These are phyloP conservation scores for Cetoscarus ocellatus DNA, from an alignment of 2,797 vertebrate species.

Conservation along the genomic window DNA sequence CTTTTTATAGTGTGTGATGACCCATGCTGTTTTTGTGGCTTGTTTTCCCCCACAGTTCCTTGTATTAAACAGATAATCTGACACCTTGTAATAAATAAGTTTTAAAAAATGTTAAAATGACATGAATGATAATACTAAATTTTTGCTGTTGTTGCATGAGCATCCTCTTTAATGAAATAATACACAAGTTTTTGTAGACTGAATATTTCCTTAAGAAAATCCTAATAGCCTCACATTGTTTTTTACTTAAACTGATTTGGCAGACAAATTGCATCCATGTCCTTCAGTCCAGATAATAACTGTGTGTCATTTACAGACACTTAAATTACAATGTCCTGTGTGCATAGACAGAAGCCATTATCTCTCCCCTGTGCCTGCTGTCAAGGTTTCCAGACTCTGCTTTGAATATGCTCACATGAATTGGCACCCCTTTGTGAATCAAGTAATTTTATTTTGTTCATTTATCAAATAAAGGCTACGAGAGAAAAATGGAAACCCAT, in stretches of 20 bases:
- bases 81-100: no score
- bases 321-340: slow-evolving; percentile 50
- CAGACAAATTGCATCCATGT: slow-evolving; percentile 19
- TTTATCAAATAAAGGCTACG: not conserved
- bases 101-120: no score
- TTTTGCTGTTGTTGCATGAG: not conserved
- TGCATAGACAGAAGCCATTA: slow-evolving; percentile 52
- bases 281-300: slow-evolving; percentile 41
- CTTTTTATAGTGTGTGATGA: no score
- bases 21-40: no score
- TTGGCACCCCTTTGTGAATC: slow-evolving; percentile 1
- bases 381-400: slow-evolving; percentile 35
- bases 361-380: slow-evolving; percentile 43
- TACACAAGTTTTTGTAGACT: slow-evolving; percentile 11
- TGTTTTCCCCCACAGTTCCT: no score
- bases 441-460: not conserved
- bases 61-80: no score
- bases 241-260: slow-evolving; percentile 17
- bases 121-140: not conserved
- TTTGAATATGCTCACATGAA: slow-evolving; percentile 35
- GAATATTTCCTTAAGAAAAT: slow-evolving; percentile 3
- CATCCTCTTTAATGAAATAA: not conserved
- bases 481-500: not conserved
- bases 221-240: slow-evolving; percentile 18
- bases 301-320: slow-evolving; percentile 28